Evolutionary conservation across 2,888 invertebrate genomes (phyloP).

Genomic region (Eurytoma adleriae): DNA sequence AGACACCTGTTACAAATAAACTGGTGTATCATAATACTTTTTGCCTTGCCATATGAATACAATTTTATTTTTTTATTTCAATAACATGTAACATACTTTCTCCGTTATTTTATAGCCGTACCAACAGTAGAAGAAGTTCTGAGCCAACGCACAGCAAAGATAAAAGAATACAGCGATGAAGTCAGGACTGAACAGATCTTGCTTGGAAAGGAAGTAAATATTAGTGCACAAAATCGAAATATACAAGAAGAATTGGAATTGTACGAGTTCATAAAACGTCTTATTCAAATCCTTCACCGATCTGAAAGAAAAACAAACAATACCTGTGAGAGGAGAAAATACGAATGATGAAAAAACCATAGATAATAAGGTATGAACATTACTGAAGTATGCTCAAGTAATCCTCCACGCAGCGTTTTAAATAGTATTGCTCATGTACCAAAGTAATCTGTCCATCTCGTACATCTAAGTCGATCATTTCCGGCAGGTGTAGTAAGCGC

Average conservation of each 20-base stretch:
- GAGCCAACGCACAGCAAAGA: slow-evolving; percentile 23
- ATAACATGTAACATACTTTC: background rate
- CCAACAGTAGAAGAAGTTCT: slow-evolving; percentile 37
- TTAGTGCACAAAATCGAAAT: slow-evolving; percentile 30
- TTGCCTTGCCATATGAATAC: background rate
- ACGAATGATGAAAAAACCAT: too few species aligned
- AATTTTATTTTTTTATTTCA: background rate
- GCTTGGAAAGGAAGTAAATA: slow-evolving; percentile 22
- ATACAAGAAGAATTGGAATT: slow-evolving; percentile 7
- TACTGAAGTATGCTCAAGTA: too few species aligned
- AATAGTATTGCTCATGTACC: too few species aligned
- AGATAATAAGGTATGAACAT: too few species aligned
- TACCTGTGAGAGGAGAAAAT: too few species aligned
- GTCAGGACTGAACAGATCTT: background rate
- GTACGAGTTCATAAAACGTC: slow-evolving; percentile 3
- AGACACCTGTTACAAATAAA: background rate
- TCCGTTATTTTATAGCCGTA: slow-evolving; percentile 26
- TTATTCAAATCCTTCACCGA: slow-evolving; percentile 11
- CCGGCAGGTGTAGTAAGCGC: background rate
- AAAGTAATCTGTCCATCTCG: too few species aligned
- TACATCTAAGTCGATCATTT: too few species aligned
- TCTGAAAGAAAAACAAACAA: background rate
- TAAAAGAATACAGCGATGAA: slow-evolving; percentile 24
- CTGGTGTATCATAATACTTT: background rate
- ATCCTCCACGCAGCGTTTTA: too few species aligned